These are phyloP conservation scores for Halcyon malimbica DNA, from an alignment of 2,113 vertebrate genomes.

Conservation along the genomic window DNA sequence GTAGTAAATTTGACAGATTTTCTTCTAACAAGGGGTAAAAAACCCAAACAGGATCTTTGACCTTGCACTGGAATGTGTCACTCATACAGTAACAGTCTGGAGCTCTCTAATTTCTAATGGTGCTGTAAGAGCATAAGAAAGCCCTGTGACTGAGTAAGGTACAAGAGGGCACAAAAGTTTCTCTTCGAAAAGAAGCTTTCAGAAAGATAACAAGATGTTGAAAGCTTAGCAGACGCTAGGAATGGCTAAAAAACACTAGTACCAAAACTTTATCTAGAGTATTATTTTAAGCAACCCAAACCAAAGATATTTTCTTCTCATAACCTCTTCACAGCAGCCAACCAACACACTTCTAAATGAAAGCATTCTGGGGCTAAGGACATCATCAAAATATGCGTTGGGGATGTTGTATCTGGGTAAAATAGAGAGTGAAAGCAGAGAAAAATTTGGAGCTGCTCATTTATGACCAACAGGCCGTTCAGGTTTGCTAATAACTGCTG, in stretches of 20 bases:
- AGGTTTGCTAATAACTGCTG: background rate
- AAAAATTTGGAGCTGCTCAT: background rate
- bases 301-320: background rate
- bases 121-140: background rate
- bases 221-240: background rate
- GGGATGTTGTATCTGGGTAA: background rate
- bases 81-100: background rate
- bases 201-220: background rate
- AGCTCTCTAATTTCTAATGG: background rate
- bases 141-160: background rate
- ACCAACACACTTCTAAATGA: background rate
- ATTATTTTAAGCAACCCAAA: background rate
- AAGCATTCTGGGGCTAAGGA: background rate
- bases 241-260: background rate
- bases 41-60: background rate
- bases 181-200: background rate
- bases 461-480: background rate
- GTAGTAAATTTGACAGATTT: background rate
- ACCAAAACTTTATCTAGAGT: background rate
- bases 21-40: background rate
- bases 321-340: background rate
- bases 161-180: background rate
- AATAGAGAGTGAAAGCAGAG: background rate
- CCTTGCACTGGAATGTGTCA: background rate
- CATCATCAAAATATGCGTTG: background rate